Conservation (phyloP, 2,888 invertebrate genomes). For the Sicus ferrugineus region DNA sequence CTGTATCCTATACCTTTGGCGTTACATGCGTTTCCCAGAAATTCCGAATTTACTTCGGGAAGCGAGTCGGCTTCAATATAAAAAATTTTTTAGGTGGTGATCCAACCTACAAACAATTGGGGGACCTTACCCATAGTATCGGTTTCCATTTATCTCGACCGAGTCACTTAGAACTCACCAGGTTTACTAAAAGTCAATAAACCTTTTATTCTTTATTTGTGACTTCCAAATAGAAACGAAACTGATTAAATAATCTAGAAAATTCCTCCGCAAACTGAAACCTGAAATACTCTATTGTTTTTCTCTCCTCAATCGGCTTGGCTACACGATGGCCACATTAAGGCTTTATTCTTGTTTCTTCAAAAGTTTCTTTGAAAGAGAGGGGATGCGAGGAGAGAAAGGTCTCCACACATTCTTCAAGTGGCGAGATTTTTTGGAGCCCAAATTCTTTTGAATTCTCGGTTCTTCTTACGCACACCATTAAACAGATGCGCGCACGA, state of each 20-base stretch:
- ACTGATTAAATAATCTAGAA: not conserved
- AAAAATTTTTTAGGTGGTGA: not conserved
- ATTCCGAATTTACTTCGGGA: not conserved
- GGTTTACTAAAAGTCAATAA: not conserved
- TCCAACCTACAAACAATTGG: conserved; percentile 10
- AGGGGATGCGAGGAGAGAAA: too few relatives aligned
- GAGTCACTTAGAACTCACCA: not conserved
- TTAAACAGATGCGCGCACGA: too few relatives aligned
- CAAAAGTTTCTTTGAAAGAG: too few relatives aligned
- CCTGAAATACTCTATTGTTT: too few relatives aligned
- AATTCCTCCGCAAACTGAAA: not conserved
- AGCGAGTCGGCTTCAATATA: not conserved
- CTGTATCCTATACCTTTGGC: not conserved
- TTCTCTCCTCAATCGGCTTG: too few relatives aligned
- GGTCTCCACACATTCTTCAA: too few relatives aligned
- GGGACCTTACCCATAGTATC: conserved; percentile 12
- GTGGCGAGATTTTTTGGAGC: too few relatives aligned
- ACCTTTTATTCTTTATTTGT: not conserved
- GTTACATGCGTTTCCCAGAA: not conserved
- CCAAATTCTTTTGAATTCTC: too few relatives aligned
- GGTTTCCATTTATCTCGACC: conserved; percentile 2
- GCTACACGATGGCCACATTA: too few relatives aligned
- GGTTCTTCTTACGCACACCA: too few relatives aligned
- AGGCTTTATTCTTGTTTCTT: too few relatives aligned
- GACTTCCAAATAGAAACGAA: not conserved